phyloP scores from a whole-genome alignment of 2,113 vertebrate species.

The Tapirus terrestris region DNA sequence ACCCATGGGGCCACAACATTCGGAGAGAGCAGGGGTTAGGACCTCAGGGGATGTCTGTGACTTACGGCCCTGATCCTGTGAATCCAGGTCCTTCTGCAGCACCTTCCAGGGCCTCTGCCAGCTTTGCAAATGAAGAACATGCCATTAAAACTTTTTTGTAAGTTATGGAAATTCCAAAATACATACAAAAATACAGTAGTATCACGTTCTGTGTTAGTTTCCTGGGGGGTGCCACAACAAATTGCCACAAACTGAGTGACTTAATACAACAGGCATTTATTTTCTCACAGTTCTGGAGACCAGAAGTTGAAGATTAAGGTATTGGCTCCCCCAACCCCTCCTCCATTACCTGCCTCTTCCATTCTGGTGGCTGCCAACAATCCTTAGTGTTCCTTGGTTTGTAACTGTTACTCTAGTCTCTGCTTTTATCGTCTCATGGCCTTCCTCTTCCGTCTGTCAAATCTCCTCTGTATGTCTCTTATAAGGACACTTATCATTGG shows the following conservation, averaged over 20 bases:
- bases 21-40: neutral
- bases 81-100: neutral
- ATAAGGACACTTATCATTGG: neutral
- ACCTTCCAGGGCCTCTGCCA: neutral
- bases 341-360: neutral
- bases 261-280: neutral
- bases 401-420: neutral
- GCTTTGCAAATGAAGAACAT: neutral
- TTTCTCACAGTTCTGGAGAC: neutral
- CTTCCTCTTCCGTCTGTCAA: neutral
- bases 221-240: neutral
- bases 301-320: neutral
- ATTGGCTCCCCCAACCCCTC: neutral
- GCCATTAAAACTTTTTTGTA: neutral
- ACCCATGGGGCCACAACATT: neutral
- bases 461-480: neutral
- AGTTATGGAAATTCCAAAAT: neutral
- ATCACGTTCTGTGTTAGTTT: neutral
- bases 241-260: neutral
- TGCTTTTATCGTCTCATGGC: neutral
- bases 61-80: neutral
- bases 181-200: neutral
- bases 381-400: neutral
- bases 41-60: neutral
- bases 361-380: neutral